Base-by-base conservation (phyloP, 1,140 invertebrate species). In the Drosophila pseudoananassae region DNA sequence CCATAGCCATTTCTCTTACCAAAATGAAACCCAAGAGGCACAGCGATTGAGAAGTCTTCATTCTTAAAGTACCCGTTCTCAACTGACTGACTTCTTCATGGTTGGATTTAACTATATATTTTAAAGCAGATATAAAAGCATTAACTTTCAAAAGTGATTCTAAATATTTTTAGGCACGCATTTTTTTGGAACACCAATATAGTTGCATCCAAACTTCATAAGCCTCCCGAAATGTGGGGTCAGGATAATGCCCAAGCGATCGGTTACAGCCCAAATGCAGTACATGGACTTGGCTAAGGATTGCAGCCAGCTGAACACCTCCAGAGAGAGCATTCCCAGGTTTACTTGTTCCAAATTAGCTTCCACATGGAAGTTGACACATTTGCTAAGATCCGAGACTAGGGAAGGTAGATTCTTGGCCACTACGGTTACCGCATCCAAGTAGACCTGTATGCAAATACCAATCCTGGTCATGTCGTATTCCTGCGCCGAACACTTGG, bases 211-310 rank as follows among this genome's bases (percentile, higher is more conserved):
- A 43, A 15, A 43, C n/a, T 14, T 43, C 15, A 5, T 43, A 15
- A 43, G 8, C 15, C 40, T 43, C 1, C 40, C 40, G 14, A 15
- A 56, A 14, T 61, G 53, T 4, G 25, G 51, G 4, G 3, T 5
- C 9, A 61, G 36, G 15, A 29, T 3, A 3, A 0, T 1, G 4
- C 5, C 25, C 1, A 61, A 4, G 0, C 12, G 23, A 29, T 61
- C 52, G 1, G 36, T 7, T 9, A 56, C 20, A 6, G 5, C 1
- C 58, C 58, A 61, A 8, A 61, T 23, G 36, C 58, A 61, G 14
- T 57, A 1, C 40, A 43, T 43, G 40, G 9, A 56, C 12, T 14
- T 61, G 2, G 58, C 36, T 7, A 61, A n/a, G 23, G 23, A 25
- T 15, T 61, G 58, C 23, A 61, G 5, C 33, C 53, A 43, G 10